Evolutionary conservation across 2,113 vertebrate species (phyloP).

Genomic region (Passer domesticus): DNA sequence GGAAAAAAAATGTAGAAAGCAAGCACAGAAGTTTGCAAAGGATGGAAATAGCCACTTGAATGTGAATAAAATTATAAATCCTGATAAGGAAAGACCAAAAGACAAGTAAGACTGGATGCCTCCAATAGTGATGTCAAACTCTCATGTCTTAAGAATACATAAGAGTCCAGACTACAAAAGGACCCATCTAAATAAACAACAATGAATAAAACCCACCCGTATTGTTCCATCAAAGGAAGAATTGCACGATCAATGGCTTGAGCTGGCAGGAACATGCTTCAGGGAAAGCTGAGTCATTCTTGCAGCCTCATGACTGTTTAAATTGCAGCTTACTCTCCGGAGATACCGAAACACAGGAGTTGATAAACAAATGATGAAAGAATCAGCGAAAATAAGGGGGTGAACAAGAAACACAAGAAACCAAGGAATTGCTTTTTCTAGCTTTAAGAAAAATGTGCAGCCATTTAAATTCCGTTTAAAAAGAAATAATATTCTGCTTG

Average conservation of each 20-base stretch:
- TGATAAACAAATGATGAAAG: slow-evolving; percentile 14
- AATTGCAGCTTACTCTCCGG: slow-evolving; percentile 36
- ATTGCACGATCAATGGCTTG: not conserved
- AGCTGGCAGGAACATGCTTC: not conserved
- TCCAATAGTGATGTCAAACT: not conserved
- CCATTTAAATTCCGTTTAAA: not conserved
- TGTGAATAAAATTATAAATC: slow-evolving; percentile 1
- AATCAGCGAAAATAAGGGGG: not conserved
- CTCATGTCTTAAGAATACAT: not conserved
- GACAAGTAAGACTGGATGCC: not conserved
- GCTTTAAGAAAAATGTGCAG: not conserved
- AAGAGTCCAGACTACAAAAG: not conserved
- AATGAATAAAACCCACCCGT: not conserved
- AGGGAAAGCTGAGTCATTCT: slow-evolving; percentile 56
- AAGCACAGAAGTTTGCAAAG: not conserved
- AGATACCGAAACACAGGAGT: not conserved
- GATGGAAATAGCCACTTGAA: not conserved
- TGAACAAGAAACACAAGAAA: not conserved
- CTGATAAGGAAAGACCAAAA: not conserved
- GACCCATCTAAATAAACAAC: slow-evolving; percentile 3
- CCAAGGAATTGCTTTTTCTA: not conserved
- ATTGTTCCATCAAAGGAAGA: slow-evolving; percentile 44
- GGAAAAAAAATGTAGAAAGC: not conserved
- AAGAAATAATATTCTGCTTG: not conserved
- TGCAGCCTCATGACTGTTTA: not conserved